Percentiles rank a stretch among this genome's conserved stretches.
Conservation (phyloP, 2,797 vertebrate genomes). For the Pseudopleuronectes americanus region DNA sequence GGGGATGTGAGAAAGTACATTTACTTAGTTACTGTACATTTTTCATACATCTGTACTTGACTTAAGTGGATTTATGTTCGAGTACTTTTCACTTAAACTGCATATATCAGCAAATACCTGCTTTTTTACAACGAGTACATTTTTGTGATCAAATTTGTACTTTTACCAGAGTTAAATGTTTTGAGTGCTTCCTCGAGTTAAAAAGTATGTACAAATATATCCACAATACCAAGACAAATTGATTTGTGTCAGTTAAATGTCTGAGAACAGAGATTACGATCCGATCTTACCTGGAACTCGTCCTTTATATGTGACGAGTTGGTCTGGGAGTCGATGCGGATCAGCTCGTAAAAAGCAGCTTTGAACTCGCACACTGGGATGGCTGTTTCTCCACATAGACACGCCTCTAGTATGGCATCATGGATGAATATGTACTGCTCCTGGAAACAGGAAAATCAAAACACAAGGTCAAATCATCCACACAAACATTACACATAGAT, state of each 20-base stretch:
- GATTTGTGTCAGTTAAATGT: not conserved
- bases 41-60: too few species aligned
- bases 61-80: too few species aligned
- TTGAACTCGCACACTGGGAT: constrained; percentile 98
- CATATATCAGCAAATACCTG: too few species aligned
- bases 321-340: constrained; percentile 99
- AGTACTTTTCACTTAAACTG: too few species aligned
- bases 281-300: constrained; percentile 92
- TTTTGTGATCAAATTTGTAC: too few species aligned
- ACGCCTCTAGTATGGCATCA: constrained; percentile 98
- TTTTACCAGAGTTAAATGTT: too few species aligned
- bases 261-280: not conserved
- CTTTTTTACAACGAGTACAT: too few species aligned
- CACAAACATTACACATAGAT: constrained; percentile 5
- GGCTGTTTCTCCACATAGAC: constrained; percentile 97
- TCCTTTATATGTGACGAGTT: constrained; percentile 99
- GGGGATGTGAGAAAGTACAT: too few species aligned
- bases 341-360: constrained; percentile 98
- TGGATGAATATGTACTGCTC: constrained; percentile 99
- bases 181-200: not conserved
- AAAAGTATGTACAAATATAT: too few species aligned
- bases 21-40: too few species aligned
- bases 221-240: not conserved
- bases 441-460: constrained; percentile 73
- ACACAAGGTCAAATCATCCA: constrained; percentile 26